Percentiles rank a stretch among this genome's conserved stretches.
phyloP scores from a whole-genome alignment of 2,797 vertebrate genomes.

The Micrastur ruficollis region DNA sequence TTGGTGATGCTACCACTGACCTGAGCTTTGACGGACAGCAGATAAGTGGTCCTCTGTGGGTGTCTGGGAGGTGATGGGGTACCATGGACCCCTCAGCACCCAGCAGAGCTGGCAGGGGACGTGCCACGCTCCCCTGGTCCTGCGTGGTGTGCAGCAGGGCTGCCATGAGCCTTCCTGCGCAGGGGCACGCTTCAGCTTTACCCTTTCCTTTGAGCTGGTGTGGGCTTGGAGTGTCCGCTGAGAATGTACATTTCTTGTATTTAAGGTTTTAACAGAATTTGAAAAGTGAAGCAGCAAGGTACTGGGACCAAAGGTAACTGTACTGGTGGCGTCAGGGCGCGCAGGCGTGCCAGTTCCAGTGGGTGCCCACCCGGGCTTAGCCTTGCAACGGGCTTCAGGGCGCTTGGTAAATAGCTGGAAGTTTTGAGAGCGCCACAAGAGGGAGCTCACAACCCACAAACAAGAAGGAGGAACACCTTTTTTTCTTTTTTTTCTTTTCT shows the following conservation, averaged over 20 bases:
- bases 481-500: rapidly evolving
- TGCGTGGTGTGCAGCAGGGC: not conserved
- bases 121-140: rapidly evolving
- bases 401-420: not conserved
- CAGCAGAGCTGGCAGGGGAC: not conserved
- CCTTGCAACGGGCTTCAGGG: rapidly evolving
- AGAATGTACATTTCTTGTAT: rapidly evolving
- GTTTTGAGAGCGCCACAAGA: slow-evolving; percentile 50
- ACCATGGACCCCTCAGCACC: not conserved
- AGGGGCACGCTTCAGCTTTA: not conserved
- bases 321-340: not conserved
- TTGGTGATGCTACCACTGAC: not conserved
- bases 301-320: not conserved
- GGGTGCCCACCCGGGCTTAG: not conserved
- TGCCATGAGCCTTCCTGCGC: not conserved
- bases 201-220: rapidly evolving
- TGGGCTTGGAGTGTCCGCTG: rapidly evolving
- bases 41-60: not conserved
- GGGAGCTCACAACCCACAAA: slow-evolving; percentile 61
- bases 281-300: not conserved
- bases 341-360: rapidly evolving
- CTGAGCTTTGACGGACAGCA: not conserved
- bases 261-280: not conserved
- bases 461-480: not conserved
- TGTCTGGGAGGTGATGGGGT: not conserved